Conservation (phyloP, 2,113 vertebrate genomes). For the Oreochromis spilurus region DNA sequence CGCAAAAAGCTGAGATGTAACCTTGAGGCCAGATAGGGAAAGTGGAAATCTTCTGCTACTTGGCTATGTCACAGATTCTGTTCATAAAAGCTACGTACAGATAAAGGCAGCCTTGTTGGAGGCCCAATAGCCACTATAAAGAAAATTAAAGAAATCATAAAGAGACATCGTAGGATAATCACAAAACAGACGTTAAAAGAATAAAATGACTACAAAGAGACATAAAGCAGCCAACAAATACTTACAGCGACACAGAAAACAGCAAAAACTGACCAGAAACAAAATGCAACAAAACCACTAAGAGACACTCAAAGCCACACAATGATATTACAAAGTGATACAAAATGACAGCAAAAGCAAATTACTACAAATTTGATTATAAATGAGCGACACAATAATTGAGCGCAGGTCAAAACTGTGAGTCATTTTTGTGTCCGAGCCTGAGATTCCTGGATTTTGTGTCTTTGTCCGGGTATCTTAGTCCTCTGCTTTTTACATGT, state of each 20-base stretch:
- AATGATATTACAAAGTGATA: background rate
- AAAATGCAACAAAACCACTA: background rate
- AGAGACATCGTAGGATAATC: rapidly evolving
- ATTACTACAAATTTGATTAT: background rate
- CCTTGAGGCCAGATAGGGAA: background rate
- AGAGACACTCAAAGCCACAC: background rate
- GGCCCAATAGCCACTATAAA: background rate
- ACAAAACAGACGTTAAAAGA: background rate
- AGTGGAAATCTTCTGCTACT: background rate
- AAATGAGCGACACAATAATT: background rate
- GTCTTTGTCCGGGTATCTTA: background rate
- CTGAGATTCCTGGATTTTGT: background rate
- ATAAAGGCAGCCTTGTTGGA: background rate
- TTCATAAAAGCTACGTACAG: background rate
- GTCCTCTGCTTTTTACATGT: background rate
- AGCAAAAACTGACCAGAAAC: background rate
- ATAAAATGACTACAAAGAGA: background rate
- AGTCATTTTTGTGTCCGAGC: background rate
- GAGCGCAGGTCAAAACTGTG: background rate
- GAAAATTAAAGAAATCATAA: background rate
- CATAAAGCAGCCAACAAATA: background rate
- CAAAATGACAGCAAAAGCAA: background rate
- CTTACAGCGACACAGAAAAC: background rate
- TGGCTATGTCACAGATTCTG: background rate
- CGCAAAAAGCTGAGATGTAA: background rate